These are phyloP conservation scores for Rhea pennata DNA, from an alignment of 2,113 vertebrate genomes.

Conservation along the genomic window DNA sequence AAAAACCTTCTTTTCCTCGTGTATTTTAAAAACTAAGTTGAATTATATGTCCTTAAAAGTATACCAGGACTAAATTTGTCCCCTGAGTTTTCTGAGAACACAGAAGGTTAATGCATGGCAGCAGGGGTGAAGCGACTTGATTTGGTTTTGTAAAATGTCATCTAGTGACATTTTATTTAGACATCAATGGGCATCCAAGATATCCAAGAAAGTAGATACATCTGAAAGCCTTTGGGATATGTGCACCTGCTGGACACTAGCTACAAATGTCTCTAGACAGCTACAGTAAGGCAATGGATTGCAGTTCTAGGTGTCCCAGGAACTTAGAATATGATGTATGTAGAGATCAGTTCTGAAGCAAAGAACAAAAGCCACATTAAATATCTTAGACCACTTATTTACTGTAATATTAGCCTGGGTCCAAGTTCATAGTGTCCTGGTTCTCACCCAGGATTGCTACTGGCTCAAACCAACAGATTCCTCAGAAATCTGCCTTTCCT, in stretches of 20 bases:
- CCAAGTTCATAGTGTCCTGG: background rate
- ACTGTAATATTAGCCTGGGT: background rate
- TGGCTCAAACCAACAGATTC: background rate
- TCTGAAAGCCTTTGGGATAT: background rate
- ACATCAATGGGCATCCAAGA: background rate
- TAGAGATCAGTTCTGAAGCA: background rate
- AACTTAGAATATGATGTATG: accelerated
- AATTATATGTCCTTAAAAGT: background rate
- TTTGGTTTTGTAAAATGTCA: background rate
- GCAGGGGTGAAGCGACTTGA: accelerated
- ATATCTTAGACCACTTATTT: background rate
- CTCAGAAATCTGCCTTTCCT: background rate
- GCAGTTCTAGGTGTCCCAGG: background rate
- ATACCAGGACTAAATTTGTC: background rate
- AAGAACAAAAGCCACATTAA: background rate
- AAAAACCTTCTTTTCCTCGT: background rate
- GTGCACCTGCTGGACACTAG: background rate
- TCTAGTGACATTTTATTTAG: background rate
- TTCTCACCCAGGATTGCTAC: background rate
- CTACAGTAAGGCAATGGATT: background rate
- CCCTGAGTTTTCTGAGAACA: background rate
- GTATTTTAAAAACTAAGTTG: background rate
- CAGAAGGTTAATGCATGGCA: accelerated
- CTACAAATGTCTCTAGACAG: background rate
- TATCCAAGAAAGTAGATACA: background rate